Conservation (phyloP, 2,113 vertebrate species). For the Petrocephalus zakoni region DNA sequence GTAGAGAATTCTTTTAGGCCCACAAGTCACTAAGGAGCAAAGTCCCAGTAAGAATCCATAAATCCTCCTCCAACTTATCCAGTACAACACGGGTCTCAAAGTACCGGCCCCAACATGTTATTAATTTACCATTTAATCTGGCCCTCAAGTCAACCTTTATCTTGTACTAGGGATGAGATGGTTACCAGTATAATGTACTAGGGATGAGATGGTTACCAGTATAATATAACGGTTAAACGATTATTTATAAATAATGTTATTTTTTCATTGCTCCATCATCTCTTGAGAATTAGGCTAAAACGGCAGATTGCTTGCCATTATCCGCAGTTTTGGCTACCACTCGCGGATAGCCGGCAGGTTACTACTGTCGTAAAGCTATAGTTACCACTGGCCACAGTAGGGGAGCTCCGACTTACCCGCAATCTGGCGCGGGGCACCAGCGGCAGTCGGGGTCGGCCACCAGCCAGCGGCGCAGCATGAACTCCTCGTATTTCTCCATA, state of each 20-base stretch:
- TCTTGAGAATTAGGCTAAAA: no score
- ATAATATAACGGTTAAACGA: no score
- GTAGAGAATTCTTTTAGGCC: background rate
- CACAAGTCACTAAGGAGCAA: background rate
- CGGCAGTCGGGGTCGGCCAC: conserved; percentile 95
- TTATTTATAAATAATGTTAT: no score
- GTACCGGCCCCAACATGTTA: background rate
- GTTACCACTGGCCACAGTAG: background rate
- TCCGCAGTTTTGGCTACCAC: conserved; percentile 18
- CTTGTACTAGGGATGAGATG: background rate
- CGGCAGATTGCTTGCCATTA: no score
- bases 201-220: no score
- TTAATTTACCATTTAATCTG: background rate
- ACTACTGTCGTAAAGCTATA: no score
- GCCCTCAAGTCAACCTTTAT: background rate
- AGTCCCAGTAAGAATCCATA: background rate
- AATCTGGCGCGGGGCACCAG: conserved; percentile 97
- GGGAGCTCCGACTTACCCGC: conserved; percentile 72
- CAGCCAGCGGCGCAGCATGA: conserved; percentile 95
- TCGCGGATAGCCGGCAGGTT: no score
- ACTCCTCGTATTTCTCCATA: conserved; percentile 99
- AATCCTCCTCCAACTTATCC: background rate
- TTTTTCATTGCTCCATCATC: no score
- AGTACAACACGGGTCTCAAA: background rate
- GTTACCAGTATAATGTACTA: background rate